Base-by-base conservation (phyloP, 2,888 invertebrate species). In the Rhimphoctona megacephalus region DNA sequence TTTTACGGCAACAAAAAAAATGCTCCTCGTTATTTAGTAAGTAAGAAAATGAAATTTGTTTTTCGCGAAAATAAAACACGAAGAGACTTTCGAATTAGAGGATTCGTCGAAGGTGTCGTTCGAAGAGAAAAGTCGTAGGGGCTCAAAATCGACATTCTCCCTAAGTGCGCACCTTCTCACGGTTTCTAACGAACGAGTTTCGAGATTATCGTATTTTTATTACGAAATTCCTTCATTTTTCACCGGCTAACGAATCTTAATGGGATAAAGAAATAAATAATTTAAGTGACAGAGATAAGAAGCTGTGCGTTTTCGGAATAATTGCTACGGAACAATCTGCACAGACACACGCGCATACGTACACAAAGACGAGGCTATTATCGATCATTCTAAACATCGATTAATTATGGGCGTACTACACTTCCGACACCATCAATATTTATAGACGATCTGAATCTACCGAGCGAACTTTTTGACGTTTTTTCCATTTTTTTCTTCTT, bases 111-210 rank as follows among this genome's bases (percentile, higher is more conserved):
- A 87, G 85, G 85, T 86, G 88, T 89, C 90, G 89, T 88, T 91
- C 90, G 88, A 87, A 88, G 90, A 90, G 90, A 91, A 90, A 91
- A 91, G 92, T 90, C 93, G 91, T 86, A 88, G 92, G 86, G 93
- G 94, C 94, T 94, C 92, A 92, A 81, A 81, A 86, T 89, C 89
- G 92, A 92, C 92, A 81, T 82, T 90, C 91, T 92, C 91, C 90
- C 91, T 52, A 85, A 89, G 92, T 89, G 90, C 90, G 90, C 90
- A 87, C 88, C 85, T 89, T 89, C 85, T 70, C 66, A 54, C 73
- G 57, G 54, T 33, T 17, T 69, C 72, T 76, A 22, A 25, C 11
- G 0, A 1, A 33, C 30, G 49, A 73, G 36, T 36, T 69, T 79
- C 52, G 25, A 64, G 43, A 64, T 77, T 36, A n/a, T 57, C 25